Percentiles rank a stretch among this genome's conserved stretches.
phyloP scores from a whole-genome alignment of 2,888 invertebrate species.

The Dyspetes luteomarginatus region DNA sequence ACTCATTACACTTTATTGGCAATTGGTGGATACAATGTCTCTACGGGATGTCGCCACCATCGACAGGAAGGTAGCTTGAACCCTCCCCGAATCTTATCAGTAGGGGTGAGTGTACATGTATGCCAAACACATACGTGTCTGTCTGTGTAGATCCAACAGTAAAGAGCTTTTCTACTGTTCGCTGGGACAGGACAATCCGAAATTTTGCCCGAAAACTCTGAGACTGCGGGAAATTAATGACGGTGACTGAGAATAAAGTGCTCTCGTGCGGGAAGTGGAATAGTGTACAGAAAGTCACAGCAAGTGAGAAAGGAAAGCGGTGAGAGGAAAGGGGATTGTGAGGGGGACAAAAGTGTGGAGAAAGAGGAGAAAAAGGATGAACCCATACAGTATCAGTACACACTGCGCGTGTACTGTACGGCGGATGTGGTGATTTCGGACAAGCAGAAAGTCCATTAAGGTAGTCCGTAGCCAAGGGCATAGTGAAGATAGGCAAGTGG shows the following conservation, averaged over 20 bases:
- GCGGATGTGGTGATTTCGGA: constrained; percentile 23
- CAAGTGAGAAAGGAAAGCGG: neutral
- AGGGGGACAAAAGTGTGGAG: constrained; percentile 8
- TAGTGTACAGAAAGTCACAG: constrained; percentile 44
- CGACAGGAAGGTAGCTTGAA: too few species aligned
- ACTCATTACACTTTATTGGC: too few species aligned
- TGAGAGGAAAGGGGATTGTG: neutral
- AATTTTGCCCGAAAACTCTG: constrained; percentile 63
- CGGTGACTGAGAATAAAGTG: constrained; percentile 64
- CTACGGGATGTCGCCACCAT: too few species aligned
- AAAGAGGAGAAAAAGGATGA: neutral
- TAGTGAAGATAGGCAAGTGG: too few species aligned
- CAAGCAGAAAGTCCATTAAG: constrained; percentile 52
- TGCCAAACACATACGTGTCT: neutral
- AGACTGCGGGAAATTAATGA: constrained; percentile 65
- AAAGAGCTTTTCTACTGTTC: neutral
- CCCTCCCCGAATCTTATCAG: too few species aligned
- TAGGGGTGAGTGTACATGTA: neutral
- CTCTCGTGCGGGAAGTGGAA: constrained; percentile 50
- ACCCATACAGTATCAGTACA: constrained; percentile 9
- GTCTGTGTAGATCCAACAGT: neutral
- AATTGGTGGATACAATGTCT: too few species aligned
- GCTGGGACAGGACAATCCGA: constrained; percentile 46
- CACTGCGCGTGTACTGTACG: neutral
- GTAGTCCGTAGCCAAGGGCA: too few species aligned